Conservation (phyloP, 2,797 vertebrate genomes). For the Siniperca scherzeri region DNA sequence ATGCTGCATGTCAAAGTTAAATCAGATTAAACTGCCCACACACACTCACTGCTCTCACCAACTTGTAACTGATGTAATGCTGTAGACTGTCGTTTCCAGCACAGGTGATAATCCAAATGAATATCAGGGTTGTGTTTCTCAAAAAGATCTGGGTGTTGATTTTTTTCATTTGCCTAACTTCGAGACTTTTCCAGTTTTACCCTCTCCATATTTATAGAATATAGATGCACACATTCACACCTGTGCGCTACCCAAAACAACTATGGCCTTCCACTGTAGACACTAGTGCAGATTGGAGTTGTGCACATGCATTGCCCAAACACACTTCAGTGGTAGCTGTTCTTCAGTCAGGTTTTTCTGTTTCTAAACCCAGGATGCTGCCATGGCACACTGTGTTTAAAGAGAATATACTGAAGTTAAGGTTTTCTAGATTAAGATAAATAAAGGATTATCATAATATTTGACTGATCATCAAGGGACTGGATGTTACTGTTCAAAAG, state of each 20-base stretch:
- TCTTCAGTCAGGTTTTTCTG: not conserved
- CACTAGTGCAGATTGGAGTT: not conserved
- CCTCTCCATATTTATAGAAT: not conserved
- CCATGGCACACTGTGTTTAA: conserved; percentile 8
- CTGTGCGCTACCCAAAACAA: not conserved
- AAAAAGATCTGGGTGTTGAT: not conserved
- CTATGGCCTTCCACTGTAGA: not conserved
- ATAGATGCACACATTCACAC: not conserved
- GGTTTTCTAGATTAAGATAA: conserved; percentile 3
- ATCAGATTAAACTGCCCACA: not conserved
- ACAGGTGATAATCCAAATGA: not conserved
- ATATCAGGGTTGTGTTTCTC: not conserved
- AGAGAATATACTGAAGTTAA: not conserved
- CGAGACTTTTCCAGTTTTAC: not conserved
- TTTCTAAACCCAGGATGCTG: not conserved
- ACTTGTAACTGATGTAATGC: not conserved
- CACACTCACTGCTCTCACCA: not conserved
- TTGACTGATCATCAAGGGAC: not conserved
- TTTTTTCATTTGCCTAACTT: not conserved
- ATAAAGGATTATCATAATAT: not conserved
- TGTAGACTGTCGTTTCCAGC: not conserved
- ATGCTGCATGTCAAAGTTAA: not conserved
- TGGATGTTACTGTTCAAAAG: not conserved
- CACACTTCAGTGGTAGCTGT: not conserved
- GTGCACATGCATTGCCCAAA: not conserved